phyloP scores from a whole-genome alignment of 2,113 vertebrate genomes.

The Prietella phreatophila region DNA sequence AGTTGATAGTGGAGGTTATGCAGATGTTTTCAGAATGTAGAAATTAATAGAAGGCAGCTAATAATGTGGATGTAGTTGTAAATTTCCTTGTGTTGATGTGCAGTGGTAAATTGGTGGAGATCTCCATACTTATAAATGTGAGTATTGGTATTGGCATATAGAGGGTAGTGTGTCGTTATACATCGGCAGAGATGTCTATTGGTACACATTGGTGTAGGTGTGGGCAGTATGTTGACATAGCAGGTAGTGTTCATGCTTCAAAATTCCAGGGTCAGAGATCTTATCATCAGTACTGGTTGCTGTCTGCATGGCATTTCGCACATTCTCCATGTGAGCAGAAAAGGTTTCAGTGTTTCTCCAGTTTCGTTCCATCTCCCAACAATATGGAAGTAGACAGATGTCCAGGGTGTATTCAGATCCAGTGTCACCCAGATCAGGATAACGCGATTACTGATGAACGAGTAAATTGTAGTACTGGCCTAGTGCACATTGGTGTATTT shows the following conservation, averaged over 20 bases:
- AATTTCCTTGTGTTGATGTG: neutral
- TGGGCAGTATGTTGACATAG: neutral
- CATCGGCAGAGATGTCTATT: neutral
- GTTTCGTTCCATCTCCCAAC: neutral
- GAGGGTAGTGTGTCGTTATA: neutral
- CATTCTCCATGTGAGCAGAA: neutral
- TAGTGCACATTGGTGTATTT: neutral
- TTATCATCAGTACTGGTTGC: neutral
- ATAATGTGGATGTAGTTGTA: neutral
- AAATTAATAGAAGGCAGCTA: neutral
- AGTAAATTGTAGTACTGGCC: neutral
- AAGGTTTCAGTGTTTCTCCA: no score
- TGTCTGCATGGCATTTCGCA: neutral
- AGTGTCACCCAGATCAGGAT: neutral
- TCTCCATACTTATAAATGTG: neutral
- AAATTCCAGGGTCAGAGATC: neutral
- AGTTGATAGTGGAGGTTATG: neutral
- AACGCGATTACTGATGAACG: neutral
- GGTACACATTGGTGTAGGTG: neutral
- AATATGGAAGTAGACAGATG: neutral
- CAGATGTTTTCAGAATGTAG: neutral
- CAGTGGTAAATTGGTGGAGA: neutral
- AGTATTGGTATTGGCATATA: no score
- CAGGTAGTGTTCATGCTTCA: neutral
- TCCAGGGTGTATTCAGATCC: neutral